A percentile compares a stretch with the other conserved stretches of the same genome.
Conservation (phyloP, 1,140 invertebrate genomes). For the Diprion similis region DNA sequence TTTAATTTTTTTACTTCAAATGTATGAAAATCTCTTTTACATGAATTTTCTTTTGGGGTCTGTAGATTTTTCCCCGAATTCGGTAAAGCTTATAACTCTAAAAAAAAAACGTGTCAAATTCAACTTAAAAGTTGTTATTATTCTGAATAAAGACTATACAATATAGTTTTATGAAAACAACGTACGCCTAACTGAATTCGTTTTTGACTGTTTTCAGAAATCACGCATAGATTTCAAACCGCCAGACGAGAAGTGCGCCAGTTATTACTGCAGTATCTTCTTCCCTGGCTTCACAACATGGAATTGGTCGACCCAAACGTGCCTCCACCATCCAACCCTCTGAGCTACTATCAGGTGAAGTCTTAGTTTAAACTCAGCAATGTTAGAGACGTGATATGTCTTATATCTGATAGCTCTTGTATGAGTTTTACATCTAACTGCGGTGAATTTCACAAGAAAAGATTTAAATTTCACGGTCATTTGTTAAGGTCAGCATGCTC, state of each 20-base stretch:
- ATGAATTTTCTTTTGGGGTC: no score
- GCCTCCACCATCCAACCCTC: slow-evolving; percentile 77
- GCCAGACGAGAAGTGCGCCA: slow-evolving; percentile 89
- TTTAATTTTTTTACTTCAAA: no score
- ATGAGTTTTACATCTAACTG: slow-evolving; percentile 17
- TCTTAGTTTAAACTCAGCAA: neutral
- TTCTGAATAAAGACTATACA: no score
- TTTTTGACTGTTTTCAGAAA: slow-evolving; percentile 72
- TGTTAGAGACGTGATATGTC: slow-evolving; percentile 24
- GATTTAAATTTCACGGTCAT: neutral
- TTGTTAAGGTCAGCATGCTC: neutral
- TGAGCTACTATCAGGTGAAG: slow-evolving; percentile 81
- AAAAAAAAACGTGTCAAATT: no score
- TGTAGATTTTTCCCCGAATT: no score
- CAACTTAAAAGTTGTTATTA: no score
- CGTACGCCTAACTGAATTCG: no score
- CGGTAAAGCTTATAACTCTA: no score
- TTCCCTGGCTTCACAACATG: slow-evolving; percentile 99
- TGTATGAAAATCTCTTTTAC: no score
- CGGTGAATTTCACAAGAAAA: no score
- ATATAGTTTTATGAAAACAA: no score
- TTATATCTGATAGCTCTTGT: slow-evolving; percentile 33
- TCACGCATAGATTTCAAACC: slow-evolving; percentile 96
- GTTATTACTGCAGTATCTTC: slow-evolving; percentile 87
- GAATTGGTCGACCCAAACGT: slow-evolving; percentile 97